A percentile compares a stretch with the other conserved stretches of the same genome.
phyloP scores from a whole-genome alignment of 2,797 vertebrate species.

The Sciurus vulgaris region DNA sequence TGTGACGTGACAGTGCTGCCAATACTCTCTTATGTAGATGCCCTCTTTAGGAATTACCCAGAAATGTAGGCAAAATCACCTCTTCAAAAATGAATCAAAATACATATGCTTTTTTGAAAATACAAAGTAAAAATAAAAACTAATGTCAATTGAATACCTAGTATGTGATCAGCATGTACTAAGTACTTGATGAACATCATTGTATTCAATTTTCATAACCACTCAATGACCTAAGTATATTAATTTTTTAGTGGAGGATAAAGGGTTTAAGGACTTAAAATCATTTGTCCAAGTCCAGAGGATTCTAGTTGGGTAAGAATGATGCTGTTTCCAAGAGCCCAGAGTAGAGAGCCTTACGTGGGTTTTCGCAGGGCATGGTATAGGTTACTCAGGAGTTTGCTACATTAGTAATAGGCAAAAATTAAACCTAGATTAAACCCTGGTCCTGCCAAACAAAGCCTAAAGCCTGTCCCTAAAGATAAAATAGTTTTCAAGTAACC shows the following conservation, averaged over 20 bases:
- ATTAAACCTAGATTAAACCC: neutral
- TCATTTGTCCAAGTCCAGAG: neutral
- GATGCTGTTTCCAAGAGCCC: neutral
- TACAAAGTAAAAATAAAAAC: neutral
- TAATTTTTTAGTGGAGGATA: neutral
- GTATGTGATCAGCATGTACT: neutral
- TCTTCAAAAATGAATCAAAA: neutral
- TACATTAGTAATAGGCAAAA: neutral
- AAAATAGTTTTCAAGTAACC: neutral
- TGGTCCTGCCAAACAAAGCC: neutral
- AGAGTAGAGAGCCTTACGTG: neutral
- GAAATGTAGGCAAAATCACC: neutral
- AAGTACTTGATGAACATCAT: neutral
- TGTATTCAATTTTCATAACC: neutral
- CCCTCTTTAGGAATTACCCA: neutral
- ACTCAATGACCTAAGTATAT: neutral
- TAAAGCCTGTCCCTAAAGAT: neutral
- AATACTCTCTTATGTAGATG: slow-evolving; percentile 29
- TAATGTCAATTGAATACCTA: neutral
- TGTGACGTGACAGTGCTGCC: neutral
- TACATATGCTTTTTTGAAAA: neutral
- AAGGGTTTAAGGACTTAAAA: neutral
- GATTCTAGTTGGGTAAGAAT: neutral
- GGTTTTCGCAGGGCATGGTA: neutral
- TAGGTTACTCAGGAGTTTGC: neutral